Evolutionary conservation across 2,888 invertebrate genomes (phyloP).

Genomic region (Drosophila mettleri): DNA sequence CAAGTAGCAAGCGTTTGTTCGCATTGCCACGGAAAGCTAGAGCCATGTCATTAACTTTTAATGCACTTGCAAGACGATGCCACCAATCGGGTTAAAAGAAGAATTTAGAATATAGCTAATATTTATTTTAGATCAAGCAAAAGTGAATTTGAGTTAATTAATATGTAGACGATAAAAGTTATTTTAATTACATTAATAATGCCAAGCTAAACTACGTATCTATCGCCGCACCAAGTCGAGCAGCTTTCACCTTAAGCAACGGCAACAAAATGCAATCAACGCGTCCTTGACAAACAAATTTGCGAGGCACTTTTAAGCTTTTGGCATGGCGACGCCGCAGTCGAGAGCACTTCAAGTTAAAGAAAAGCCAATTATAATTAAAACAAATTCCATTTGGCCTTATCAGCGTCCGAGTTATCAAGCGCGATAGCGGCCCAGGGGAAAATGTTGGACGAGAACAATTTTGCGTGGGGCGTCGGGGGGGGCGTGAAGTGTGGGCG

Average conservation of each 20-base stretch:
- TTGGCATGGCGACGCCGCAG: conserved; percentile 13
- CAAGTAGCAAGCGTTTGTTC: neutral
- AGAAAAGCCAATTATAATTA: conserved; percentile 68
- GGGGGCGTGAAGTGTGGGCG: conserved; percentile 3
- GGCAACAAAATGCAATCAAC: conserved; percentile 36
- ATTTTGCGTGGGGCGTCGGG: conserved; percentile 4
- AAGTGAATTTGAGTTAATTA: conserved; percentile 1
- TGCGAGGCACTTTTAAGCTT: conserved; percentile 27
- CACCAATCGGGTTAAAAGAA: neutral
- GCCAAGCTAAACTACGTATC: neutral
- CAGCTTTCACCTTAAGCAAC: conserved; percentile 14
- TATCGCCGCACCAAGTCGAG: conserved; percentile 10
- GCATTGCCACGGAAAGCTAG: neutral
- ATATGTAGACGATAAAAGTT: neutral
- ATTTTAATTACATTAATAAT: conserved; percentile 8
- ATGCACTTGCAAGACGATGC: neutral
- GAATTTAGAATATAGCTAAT: too few species aligned
- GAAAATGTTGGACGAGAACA: conserved; percentile 7
- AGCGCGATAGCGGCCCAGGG: conserved; percentile 27
- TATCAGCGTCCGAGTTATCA: conserved; percentile 48
- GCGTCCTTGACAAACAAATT: conserved; percentile 46
- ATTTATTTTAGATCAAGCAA: too few species aligned
- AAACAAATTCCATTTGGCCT: conserved; percentile 61
- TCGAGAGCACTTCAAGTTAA: conserved; percentile 23
- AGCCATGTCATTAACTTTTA: conserved; percentile 1